Conservation (phyloP, 2,797 vertebrate species). For the Phataginus tetradactyla region DNA sequence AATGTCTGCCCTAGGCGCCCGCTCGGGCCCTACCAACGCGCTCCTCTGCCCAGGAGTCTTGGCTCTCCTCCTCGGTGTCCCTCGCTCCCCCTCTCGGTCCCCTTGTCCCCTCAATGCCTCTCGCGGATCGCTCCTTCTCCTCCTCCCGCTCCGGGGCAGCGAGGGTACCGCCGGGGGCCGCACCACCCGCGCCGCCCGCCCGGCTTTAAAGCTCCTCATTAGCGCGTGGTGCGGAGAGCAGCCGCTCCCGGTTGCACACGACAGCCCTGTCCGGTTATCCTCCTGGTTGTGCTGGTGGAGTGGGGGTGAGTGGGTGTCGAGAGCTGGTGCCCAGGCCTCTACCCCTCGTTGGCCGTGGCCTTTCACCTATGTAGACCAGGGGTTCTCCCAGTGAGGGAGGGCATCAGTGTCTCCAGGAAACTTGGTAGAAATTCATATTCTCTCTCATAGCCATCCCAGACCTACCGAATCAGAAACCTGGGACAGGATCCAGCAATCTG, state of each 20-base stretch:
- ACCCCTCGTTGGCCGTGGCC: background rate
- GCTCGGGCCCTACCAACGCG: background rate
- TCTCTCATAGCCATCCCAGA: background rate
- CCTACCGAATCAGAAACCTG: slow-evolving; percentile 22
- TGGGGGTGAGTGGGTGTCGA: background rate
- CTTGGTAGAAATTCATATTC: slow-evolving; percentile 1
- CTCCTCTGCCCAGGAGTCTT: background rate
- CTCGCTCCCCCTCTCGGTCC: background rate
- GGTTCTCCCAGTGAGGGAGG: background rate
- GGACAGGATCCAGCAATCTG: background rate
- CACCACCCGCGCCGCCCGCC: background rate
- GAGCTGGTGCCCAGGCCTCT: background rate
- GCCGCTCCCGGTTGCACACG: slow-evolving; percentile 84
- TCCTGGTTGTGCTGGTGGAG: background rate
- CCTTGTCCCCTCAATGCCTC: no score
- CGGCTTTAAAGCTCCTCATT: slow-evolving; percentile 71
- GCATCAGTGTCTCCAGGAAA: background rate
- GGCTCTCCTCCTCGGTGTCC: no score
- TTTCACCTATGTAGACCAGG: background rate
- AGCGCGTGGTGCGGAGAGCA: slow-evolving; percentile 73
- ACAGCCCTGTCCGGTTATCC: slow-evolving; percentile 48
- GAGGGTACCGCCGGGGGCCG: background rate
- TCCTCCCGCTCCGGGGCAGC: background rate
- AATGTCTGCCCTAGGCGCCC: slow-evolving; percentile 43
- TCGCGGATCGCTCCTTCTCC: no score